phyloP scores from a whole-genome alignment of 1,140 invertebrate genomes.

The Kradibia gibbosae region DNA sequence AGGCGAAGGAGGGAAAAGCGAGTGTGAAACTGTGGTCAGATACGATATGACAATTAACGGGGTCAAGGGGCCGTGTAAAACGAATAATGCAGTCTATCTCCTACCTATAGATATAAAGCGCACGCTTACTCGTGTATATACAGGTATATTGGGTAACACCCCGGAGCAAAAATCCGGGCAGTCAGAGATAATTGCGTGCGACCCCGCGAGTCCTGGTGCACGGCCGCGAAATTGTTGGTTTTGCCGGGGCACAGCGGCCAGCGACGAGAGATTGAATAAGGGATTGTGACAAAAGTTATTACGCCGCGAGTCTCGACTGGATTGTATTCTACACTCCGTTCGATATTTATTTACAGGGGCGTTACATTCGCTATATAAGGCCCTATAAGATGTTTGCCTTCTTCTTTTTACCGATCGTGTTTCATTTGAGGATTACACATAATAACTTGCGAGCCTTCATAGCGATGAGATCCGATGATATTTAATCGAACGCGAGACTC shows the following conservation, averaged over 20 bases:
- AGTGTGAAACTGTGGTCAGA: slow-evolving; percentile 45
- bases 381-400: not conserved
- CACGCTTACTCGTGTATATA: not conserved
- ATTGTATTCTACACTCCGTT: slow-evolving; percentile 8
- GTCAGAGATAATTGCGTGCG: slow-evolving; percentile 34
- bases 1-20: not conserved
- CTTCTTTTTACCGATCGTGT: slow-evolving; percentile 1
- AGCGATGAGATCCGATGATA: not conserved
- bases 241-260: slow-evolving; percentile 17
- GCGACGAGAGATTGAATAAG: slow-evolving; percentile 47
- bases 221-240: slow-evolving; percentile 48
- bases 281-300: slow-evolving; percentile 53
- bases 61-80: slow-evolving; percentile 56
- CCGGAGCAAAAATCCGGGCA: slow-evolving; percentile 19
- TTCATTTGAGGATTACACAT: slow-evolving; percentile 17
- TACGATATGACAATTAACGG: slow-evolving; percentile 67
- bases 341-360: slow-evolving; percentile 50
- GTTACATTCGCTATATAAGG: slow-evolving; percentile 23
- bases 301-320: slow-evolving; percentile 25
- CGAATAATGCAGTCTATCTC: not conserved
- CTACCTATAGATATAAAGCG: not conserved
- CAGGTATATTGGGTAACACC: too few relatives aligned
- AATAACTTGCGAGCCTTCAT: not conserved
- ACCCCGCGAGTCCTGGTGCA: slow-evolving; percentile 22
- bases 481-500: not conserved